A percentile compares a stretch with the other conserved stretches of the same genome.
phyloP scores from a whole-genome alignment of 2,797 vertebrate genomes.

The Ctenosaura bakeri region DNA sequence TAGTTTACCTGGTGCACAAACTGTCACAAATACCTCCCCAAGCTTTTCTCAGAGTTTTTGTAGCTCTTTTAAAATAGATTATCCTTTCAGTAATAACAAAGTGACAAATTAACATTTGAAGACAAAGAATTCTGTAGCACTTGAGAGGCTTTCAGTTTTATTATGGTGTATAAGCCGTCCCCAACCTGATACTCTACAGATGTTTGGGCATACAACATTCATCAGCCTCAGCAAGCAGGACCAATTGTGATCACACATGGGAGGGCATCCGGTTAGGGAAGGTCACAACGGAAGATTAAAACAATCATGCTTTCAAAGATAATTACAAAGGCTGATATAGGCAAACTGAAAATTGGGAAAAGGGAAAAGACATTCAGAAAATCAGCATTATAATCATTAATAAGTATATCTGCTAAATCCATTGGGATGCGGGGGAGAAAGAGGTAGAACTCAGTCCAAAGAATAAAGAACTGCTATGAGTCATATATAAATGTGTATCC shows the following conservation, averaged over 20 bases:
- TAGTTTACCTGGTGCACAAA: background rate
- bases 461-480: background rate
- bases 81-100: background rate
- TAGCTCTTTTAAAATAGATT: background rate
- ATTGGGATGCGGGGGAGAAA: background rate
- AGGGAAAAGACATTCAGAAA: background rate
- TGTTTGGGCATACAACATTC: no score
- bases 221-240: background rate
- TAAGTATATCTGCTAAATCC: background rate
- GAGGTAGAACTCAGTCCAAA: background rate
- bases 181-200: background rate
- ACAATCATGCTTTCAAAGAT: background rate
- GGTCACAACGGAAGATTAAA: background rate
- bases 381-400: background rate
- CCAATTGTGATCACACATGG: background rate
- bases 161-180: background rate
- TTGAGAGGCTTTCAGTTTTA: background rate
- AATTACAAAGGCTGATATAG: background rate
- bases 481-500: background rate
- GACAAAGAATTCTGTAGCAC: background rate
- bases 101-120: background rate
- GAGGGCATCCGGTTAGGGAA: background rate
- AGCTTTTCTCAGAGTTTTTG: background rate
- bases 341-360: background rate
- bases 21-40: background rate